Evolutionary conservation across 2,797 vertebrate species (phyloP).

Genomic region (Anguilla obscura): DNA sequence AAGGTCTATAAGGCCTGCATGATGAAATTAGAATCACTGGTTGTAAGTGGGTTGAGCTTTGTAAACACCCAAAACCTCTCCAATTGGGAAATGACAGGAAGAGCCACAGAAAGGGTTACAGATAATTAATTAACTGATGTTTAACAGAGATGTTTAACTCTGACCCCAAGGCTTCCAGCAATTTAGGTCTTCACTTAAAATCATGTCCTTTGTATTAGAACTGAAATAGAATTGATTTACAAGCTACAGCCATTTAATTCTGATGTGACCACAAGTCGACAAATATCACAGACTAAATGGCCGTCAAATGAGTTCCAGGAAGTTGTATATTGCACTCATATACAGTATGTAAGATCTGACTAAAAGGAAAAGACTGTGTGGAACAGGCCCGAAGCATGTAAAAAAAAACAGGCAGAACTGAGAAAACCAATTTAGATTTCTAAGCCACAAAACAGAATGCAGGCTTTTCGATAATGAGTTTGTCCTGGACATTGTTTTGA

Average conservation of each 20-base stretch:
- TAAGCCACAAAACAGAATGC: not conserved
- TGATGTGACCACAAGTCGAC: not conserved
- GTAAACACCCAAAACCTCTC: conserved; percentile 23
- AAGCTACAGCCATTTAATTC: not conserved
- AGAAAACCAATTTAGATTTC: conserved; percentile 33
- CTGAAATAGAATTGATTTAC: conserved; percentile 18
- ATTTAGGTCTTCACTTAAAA: conserved; percentile 35
- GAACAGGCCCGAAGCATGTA: not conserved
- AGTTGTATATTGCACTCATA: not conserved
- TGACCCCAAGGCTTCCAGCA: conserved; percentile 40
- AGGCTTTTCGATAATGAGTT: not conserved
- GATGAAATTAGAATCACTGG: conserved; percentile 27
- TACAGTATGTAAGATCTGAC: not conserved
- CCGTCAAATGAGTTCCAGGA: conserved; percentile 11
- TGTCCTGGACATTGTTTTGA: not conserved
- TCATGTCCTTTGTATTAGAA: conserved; percentile 26
- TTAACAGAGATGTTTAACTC: conserved; percentile 44
- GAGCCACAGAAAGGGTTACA: conserved; percentile 44
- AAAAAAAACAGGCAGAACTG: conserved; percentile 1
- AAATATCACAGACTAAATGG: not conserved
- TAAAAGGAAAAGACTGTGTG: not conserved
- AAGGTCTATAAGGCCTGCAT: not conserved
- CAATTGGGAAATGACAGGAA: conserved; percentile 5
- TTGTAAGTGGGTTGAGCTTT: conserved; percentile 25
- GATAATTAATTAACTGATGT: conserved; percentile 51